These are phyloP conservation scores for Cabera pusaria DNA, from an alignment of 2,888 invertebrate genomes.

Conservation along the genomic window DNA sequence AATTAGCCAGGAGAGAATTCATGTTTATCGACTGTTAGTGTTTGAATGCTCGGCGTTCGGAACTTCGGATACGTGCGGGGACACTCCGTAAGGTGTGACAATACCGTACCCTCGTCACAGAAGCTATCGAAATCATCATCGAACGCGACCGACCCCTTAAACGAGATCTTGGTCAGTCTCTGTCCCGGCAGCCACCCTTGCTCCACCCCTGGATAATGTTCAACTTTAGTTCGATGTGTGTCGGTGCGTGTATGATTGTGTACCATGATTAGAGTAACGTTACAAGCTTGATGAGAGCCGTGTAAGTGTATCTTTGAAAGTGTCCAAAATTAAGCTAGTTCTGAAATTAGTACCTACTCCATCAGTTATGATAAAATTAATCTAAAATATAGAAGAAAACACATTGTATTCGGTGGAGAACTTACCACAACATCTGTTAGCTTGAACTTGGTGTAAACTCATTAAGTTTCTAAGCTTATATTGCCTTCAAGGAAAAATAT, in stretches of 20 bases:
- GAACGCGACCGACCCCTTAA: slow-evolving; percentile 76
- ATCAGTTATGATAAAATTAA: too few relatives aligned
- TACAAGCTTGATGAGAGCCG: slow-evolving; percentile 47
- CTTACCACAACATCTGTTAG: slow-evolving; percentile 58
- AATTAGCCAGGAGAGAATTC: too few relatives aligned
- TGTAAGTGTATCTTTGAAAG: slow-evolving; percentile 37
- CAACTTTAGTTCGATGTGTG: slow-evolving; percentile 63
- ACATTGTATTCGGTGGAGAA: slow-evolving; percentile 24
- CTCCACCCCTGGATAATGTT: slow-evolving; percentile 73
- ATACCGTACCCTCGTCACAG: slow-evolving; percentile 77
- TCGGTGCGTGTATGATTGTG: slow-evolving; percentile 32
- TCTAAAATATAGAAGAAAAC: slow-evolving; percentile 17
- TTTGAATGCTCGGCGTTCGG: slow-evolving; percentile 54
- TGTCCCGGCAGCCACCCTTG: slow-evolving; percentile 81
- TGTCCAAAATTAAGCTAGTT: slow-evolving; percentile 24
- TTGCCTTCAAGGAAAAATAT: too few relatives aligned
- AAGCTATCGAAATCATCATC: slow-evolving; percentile 80
- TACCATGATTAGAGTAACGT: slow-evolving; percentile 33
- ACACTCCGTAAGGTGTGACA: slow-evolving; percentile 61
- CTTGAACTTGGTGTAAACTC: slow-evolving; percentile 31
- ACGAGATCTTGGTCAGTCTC: slow-evolving; percentile 79
- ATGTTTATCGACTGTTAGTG: too few relatives aligned
- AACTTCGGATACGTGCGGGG: slow-evolving; percentile 59
- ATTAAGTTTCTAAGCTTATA: too few relatives aligned
- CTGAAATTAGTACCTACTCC: slow-evolving; percentile 25